Conservation (phyloP, 2,113 vertebrate species). For the Orthonyx spaldingii region DNA sequence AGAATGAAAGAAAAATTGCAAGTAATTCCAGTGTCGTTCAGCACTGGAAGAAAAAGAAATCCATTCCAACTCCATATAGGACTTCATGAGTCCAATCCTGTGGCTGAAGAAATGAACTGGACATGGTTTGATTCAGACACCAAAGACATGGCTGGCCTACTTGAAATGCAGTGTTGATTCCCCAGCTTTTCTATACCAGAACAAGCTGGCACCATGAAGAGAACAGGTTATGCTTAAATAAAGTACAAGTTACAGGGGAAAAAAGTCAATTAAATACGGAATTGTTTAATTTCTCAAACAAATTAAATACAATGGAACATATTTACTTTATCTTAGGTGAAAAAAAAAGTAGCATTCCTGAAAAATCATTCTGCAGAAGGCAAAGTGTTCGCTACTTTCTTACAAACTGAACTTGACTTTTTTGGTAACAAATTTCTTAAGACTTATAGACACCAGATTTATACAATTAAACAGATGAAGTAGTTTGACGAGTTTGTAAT, state of each 20-base stretch:
- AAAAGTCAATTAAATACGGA: neutral
- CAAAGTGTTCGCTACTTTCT: neutral
- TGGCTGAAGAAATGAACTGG: neutral
- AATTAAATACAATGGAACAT: neutral
- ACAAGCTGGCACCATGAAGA: neutral
- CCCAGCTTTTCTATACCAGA: neutral
- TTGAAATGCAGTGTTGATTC: neutral
- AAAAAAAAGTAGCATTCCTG: neutral
- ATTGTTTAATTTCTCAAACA: conserved; percentile 16
- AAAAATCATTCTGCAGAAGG: conserved; percentile 16
- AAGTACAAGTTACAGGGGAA: neutral
- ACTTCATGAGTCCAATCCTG: neutral
- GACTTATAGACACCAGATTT: neutral
- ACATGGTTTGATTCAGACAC: neutral
- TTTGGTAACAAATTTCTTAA: neutral
- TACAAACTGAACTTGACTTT: neutral
- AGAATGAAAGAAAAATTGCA: neutral
- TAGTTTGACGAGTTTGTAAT: neutral
- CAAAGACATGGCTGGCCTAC: neutral
- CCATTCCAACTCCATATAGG: neutral
- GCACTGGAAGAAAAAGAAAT: neutral
- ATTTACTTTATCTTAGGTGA: conserved; percentile 3
- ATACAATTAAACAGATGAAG: neutral
- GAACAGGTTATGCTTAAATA: neutral
- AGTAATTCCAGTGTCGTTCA: neutral